Conservation (phyloP, 2,113 vertebrate genomes). For the Anser brachyrhynchus region DNA sequence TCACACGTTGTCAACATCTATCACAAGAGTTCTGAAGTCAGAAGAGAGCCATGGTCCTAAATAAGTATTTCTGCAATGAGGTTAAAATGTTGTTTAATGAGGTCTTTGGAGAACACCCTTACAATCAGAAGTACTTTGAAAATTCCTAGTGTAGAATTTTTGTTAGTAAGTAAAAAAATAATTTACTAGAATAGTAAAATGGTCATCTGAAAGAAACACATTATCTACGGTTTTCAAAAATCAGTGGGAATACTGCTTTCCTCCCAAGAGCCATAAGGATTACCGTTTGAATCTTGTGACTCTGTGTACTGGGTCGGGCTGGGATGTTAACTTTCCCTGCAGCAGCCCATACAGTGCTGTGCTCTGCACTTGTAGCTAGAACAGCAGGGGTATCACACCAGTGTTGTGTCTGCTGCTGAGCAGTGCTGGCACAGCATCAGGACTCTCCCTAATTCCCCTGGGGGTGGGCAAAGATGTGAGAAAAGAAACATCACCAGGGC, state of each 20-base stretch:
- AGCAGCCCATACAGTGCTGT: too few species aligned
- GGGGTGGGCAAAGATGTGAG: too few species aligned
- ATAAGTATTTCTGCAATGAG: neutral
- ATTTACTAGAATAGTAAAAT: neutral
- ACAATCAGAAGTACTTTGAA: neutral
- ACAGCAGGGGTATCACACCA: too few species aligned
- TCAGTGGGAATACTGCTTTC: neutral
- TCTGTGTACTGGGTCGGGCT: neutral
- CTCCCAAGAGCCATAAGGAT: neutral
- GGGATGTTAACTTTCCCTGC: too few species aligned
- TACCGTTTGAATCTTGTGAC: neutral
- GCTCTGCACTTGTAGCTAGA: too few species aligned
- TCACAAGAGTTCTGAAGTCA: neutral
- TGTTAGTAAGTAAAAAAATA: neutral
- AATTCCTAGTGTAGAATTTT: neutral
- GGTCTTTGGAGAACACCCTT: neutral
- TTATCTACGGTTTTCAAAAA: neutral
- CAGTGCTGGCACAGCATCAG: too few species aligned
- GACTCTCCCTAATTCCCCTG: too few species aligned
- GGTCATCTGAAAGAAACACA: neutral
- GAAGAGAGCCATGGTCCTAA: neutral
- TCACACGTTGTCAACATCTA: neutral
- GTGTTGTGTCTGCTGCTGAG: too few species aligned
- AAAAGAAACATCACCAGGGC: too few species aligned
- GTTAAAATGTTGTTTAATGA: neutral